Percentiles rank a stretch among this genome's conserved stretches.
Conservation (phyloP, 1,140 invertebrate genomes). For the Cheumatopsyche charites region DNA sequence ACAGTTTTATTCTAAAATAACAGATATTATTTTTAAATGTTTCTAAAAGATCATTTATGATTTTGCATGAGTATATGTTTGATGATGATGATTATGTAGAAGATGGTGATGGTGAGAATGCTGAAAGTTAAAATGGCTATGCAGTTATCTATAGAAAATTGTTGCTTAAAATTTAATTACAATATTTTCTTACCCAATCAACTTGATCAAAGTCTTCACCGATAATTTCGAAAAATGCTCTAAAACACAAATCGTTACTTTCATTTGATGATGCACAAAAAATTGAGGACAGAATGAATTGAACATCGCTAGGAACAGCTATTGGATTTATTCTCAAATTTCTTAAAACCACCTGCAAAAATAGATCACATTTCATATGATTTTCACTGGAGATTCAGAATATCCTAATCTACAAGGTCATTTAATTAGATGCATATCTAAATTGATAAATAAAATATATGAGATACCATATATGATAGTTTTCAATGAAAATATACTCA, state of each 20-base stretch:
- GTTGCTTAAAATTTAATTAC: neutral
- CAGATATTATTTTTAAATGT: neutral
- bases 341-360: constrained; percentile 7
- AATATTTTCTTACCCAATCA: constrained; percentile 50
- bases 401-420: too few species aligned
- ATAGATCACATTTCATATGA: too few species aligned
- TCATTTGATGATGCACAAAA: constrained; percentile 50
- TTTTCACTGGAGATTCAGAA: too few species aligned
- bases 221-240: constrained; percentile 48
- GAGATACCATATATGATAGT: too few species aligned
- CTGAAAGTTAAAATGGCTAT: neutral
- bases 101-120: too few species aligned
- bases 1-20: constrained; percentile 18
- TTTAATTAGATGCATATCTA: too few species aligned
- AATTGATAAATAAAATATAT: too few species aligned
- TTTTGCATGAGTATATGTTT: too few species aligned
- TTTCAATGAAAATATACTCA: too few species aligned
- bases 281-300: constrained; percentile 46
- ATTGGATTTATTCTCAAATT: constrained; percentile 5
- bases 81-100: too few species aligned
- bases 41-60: too few species aligned
- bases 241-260: constrained; percentile 49
- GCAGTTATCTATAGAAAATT: neutral
- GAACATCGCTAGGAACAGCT: neutral
- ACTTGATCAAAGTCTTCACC: constrained; percentile 56